Percentiles rank a stretch among this genome's conserved stretches.
Conservation (phyloP, 2,113 vertebrate genomes). For the Peromyscus californicus region DNA sequence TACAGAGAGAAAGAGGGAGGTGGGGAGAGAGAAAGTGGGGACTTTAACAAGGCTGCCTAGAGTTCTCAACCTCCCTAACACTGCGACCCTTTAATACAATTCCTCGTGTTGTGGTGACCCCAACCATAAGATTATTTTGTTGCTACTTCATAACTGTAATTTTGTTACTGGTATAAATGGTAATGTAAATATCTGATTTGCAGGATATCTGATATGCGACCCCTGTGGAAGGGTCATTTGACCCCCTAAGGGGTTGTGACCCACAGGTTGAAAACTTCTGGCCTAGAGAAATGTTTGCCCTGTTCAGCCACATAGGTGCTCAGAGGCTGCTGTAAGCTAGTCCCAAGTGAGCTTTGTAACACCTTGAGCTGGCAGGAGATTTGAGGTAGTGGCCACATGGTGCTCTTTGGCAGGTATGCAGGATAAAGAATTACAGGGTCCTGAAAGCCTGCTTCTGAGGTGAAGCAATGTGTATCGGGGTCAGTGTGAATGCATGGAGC, state of each 20-base stretch:
- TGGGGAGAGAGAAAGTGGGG: background rate
- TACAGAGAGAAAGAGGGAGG: background rate
- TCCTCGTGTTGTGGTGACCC: background rate
- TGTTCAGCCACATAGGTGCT: background rate
- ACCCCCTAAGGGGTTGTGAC: background rate
- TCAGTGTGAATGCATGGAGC: background rate
- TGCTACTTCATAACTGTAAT: background rate
- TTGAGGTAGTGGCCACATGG: background rate
- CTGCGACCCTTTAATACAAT: background rate
- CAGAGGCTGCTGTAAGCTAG: background rate
- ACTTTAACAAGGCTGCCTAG: background rate
- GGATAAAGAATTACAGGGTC: background rate
- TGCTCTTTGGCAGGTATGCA: background rate
- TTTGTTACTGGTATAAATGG: background rate
- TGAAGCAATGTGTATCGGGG: background rate
- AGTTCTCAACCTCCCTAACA: background rate
- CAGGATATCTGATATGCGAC: background rate
- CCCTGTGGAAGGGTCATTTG: background rate
- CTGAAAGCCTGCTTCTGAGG: background rate
- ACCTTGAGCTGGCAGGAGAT: background rate
- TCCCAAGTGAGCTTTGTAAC: too few relatives aligned
- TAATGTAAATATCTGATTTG: background rate
- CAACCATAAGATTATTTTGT: background rate
- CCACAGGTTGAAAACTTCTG: background rate
- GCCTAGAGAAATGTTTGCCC: background rate